Conservation (phyloP, 2,797 vertebrate genomes). For the Dryobates pubescens region DNA sequence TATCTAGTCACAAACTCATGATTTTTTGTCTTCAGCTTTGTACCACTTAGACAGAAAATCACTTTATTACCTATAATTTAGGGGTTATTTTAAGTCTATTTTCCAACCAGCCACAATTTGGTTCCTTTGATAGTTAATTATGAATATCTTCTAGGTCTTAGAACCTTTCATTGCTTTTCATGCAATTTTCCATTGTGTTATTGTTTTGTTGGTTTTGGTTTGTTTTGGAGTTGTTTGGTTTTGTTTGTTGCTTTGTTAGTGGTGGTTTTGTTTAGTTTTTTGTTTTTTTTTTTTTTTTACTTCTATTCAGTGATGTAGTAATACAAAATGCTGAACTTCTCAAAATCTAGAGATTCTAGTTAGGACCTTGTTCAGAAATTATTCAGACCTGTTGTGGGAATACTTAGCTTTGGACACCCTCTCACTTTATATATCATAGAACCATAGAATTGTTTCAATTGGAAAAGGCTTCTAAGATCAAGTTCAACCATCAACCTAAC, state of each 20-base stretch:
- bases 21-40: not conserved
- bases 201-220: too few species aligned
- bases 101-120: rapidly evolving
- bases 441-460: too few species aligned
- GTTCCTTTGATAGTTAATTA: not conserved
- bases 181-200: not conserved
- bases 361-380: not conserved
- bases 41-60: not conserved
- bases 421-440: not conserved
- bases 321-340: not conserved
- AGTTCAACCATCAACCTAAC: too few species aligned
- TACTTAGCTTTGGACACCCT: not conserved
- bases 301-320: not conserved
- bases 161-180: not conserved
- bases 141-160: not conserved
- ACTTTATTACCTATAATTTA: not conserved
- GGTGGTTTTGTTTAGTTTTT: not conserved
- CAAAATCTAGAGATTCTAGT: not conserved
- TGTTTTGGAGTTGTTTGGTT: too few species aligned
- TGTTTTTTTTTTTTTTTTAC: not conserved
- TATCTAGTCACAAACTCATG: not conserved
- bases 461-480: too few species aligned
- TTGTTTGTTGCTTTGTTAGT: too few species aligned
- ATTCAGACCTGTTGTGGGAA: not conserved
- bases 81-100: not conserved